Conservation (phyloP, 92 coral and sea anemone species). For the Umimayanthus chanpuru region DNA sequence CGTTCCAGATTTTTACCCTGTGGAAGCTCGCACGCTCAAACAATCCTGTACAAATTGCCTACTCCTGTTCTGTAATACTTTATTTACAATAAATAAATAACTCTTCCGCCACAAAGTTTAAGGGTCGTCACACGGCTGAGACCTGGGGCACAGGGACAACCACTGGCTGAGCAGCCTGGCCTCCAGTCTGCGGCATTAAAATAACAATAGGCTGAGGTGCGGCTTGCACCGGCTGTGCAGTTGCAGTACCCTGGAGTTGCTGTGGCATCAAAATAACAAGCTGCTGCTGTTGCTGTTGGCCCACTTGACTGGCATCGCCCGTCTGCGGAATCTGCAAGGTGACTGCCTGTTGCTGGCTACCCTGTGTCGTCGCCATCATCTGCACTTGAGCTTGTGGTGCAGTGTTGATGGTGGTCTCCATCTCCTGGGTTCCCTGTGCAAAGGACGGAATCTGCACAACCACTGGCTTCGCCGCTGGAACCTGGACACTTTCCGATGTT, state of each 20-base stretch:
- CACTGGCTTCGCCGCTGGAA: constrained; percentile 51
- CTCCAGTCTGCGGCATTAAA: constrained; percentile 86
- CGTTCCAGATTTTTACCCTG: not conserved
- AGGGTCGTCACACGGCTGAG: constrained; percentile 15
- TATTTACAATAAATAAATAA: not conserved
- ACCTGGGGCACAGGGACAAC: constrained; percentile 84
- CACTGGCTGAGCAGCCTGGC: constrained; percentile 75
- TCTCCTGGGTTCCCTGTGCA: constrained; percentile 48
- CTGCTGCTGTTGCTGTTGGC: constrained; percentile 75
- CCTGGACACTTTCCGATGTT: constrained; percentile 20
- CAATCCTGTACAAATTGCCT: no score
- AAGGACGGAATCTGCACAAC: constrained; percentile 70
- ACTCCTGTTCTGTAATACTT: not conserved
- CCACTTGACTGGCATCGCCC: constrained; percentile 50
- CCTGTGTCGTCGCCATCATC: constrained; percentile 42
- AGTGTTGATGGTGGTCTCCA: constrained; percentile 39
- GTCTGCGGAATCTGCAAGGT: constrained; percentile 71
- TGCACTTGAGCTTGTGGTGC: constrained; percentile 45
- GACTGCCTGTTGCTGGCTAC: constrained; percentile 55
- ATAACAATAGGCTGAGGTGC: constrained; percentile 84
- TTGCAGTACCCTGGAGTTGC: constrained; percentile 53
- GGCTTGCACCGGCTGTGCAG: constrained; percentile 52
- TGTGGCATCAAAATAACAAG: constrained; percentile 87
- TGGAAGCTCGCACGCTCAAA: not conserved
- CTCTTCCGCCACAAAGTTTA: not conserved